These are phyloP conservation scores for Caretta caretta DNA, from an alignment of 2,113 vertebrate species.

Conservation along the genomic window DNA sequence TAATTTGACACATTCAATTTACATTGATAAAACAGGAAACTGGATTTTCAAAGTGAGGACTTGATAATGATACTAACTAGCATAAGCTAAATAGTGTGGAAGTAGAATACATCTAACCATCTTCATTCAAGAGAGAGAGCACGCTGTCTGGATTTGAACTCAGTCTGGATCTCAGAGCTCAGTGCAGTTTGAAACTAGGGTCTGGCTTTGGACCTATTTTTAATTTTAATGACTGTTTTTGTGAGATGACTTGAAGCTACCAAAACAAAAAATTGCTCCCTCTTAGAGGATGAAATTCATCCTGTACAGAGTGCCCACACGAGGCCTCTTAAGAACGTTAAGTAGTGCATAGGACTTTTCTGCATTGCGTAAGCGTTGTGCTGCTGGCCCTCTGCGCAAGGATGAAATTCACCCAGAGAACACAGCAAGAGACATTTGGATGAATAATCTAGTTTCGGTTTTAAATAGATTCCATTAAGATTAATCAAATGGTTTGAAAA, in stretches of 20 bases:
- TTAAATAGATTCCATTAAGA: background rate
- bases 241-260: background rate
- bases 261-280: constrained; percentile 17
- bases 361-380: background rate
- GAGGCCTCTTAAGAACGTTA: background rate
- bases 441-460: background rate
- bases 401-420: constrained; percentile 24
- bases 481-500: constrained; percentile 32
- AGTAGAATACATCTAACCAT: background rate
- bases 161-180: background rate
- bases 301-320: background rate
- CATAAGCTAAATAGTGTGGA: background rate
- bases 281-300: background rate
- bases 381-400: constrained; percentile 22
- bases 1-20: background rate
- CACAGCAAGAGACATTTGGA: background rate
- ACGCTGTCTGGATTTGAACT: background rate
- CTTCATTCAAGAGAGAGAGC: background rate
- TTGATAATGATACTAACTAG: background rate
- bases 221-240: constrained; percentile 19
- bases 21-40: background rate
- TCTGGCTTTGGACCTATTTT: constrained; percentile 1
- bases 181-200: background rate
- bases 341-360: background rate
- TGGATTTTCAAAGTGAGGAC: background rate